Percentiles rank a stretch among this genome's conserved stretches.
phyloP scores from a whole-genome alignment of 2,888 invertebrate species.

The Odontocolon sp. region DNA sequence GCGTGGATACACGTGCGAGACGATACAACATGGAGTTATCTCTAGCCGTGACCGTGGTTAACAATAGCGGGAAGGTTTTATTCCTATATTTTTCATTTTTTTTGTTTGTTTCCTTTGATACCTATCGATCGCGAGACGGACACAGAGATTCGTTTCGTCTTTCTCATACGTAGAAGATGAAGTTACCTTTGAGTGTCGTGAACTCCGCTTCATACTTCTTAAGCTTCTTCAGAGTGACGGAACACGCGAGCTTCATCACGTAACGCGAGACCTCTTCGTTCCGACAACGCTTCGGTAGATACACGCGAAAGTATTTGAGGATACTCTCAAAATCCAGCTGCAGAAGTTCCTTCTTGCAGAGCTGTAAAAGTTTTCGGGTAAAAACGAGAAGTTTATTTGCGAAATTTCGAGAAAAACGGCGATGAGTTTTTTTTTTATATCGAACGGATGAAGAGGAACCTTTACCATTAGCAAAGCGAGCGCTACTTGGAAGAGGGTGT shows the following conservation, averaged over 20 bases:
- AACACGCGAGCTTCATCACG: slow-evolving; percentile 94
- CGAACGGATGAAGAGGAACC: slow-evolving; percentile 28
- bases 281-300: slow-evolving; percentile 97
- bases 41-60: slow-evolving; percentile 14
- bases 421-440: slow-evolving; percentile 7
- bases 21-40: slow-evolving; percentile 44
- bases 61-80: slow-evolving; percentile 17
- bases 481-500: slow-evolving; percentile 98
- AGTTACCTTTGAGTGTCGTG: slow-evolving; percentile 87
- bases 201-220: slow-evolving; percentile 98
- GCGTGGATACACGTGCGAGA: slow-evolving; percentile 43
- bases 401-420: not conserved
- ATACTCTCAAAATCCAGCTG: slow-evolving; percentile 98
- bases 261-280: slow-evolving; percentile 94
- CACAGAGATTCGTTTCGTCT: slow-evolving; percentile 37
- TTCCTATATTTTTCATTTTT: not conserved
- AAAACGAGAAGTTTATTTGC: not conserved
- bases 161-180: slow-evolving; percentile 80
- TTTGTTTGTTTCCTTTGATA: slow-evolving; percentile 9
- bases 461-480: slow-evolving; percentile 93
- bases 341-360: slow-evolving; percentile 94
- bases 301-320: slow-evolving; percentile 98
- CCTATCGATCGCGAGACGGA: slow-evolving; percentile 18
- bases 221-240: slow-evolving; percentile 95
- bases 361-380: slow-evolving; percentile 78